Evolutionary conservation across 2,888 invertebrate genomes (phyloP), one percentile per base, ranked within the genome.

Genomic region (Tricholauxania praeusta): DNA sequence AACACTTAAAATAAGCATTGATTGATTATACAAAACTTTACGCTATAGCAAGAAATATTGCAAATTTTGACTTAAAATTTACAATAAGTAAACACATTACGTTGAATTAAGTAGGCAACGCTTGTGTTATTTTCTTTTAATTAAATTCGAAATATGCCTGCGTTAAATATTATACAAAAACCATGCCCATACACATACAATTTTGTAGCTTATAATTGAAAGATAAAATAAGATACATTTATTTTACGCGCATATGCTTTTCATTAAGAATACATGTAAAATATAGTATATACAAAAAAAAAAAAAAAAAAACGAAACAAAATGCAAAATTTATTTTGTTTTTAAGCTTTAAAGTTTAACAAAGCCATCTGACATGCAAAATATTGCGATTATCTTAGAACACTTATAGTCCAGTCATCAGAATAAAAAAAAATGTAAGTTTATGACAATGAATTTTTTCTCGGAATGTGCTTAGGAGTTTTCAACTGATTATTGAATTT

Each of bases 1-100:
- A 39, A 39, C 71, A 71, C 70, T 69, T 74, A 76, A 69, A 74
- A 73, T 64, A 60, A 70, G 52, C 73, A 53, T 65, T 59, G 12
- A 59, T 64, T 51, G n/a, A 74, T 72, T 71, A 73, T 57, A 62
- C 28, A 67, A 14, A 48, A 60, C 47, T 69, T 60, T 51, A 69
- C 52, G 60, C 52, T 69, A 49, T 60, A 69, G 60, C 51, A 48
- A 69, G 52, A 52, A 77, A 70, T 66, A 77, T 70, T 70, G 32
- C 68, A 66, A 70, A 66, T 73, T 71, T 60, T 28, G 71, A 73
- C 22, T 52, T 63, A 39, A 17, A 19, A 48, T n/a, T 47, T n/a
- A 12, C 19, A 63, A 48, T 63, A 15, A 19, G n/a, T 63, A 28
- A 48, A 63, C 48, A 57, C 53, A 68, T 22, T 65, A 51, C 72